Evolutionary conservation across 2,113 vertebrate genomes (phyloP).

Genomic region (Plecturocebus donacophilus): DNA sequence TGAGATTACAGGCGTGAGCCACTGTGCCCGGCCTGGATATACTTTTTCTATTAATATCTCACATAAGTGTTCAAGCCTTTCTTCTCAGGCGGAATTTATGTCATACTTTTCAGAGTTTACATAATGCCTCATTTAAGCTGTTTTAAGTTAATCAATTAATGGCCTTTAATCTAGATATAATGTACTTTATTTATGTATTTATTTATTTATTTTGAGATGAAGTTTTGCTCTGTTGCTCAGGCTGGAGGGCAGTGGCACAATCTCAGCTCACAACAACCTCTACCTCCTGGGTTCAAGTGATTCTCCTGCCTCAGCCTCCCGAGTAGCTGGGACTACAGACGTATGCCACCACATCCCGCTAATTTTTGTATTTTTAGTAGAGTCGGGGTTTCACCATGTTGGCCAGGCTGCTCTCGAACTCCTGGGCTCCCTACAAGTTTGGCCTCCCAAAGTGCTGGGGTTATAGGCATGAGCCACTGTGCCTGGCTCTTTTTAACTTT

Average conservation of each 20-base stretch:
- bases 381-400: not conserved
- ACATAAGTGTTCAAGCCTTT: too few species aligned
- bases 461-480: not conserved
- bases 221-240: not conserved
- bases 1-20: too few species aligned
- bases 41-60: too few species aligned
- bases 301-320: not conserved
- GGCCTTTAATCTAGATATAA: too few species aligned
- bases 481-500: not conserved
- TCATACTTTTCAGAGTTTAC: too few species aligned
- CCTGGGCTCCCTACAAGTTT: not conserved
- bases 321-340: not conserved
- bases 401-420: not conserved
- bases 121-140: too few species aligned
- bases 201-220: not conserved
- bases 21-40: too few species aligned
- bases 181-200: not conserved
- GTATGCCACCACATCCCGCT: not conserved
- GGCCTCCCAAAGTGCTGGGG: not conserved
- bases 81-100: too few species aligned
- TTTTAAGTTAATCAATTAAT: too few species aligned
- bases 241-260: not conserved
- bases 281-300: not conserved
- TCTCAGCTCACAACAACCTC: not conserved
- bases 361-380: not conserved